These are phyloP conservation scores for Drosophila orena DNA, from an alignment of 1,140 invertebrate species.

Conservation along the genomic window DNA sequence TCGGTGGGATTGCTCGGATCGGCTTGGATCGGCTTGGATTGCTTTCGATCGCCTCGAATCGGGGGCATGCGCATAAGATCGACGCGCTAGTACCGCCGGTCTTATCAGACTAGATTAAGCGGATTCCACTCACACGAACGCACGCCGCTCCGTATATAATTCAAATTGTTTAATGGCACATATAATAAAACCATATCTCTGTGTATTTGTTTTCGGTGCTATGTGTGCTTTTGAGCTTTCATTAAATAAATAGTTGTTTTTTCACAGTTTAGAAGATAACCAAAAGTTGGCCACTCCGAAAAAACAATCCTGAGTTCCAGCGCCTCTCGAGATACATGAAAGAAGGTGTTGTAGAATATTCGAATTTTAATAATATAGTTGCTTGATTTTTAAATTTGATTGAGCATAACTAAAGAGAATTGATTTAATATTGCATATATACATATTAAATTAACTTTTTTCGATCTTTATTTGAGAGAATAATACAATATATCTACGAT, in stretches of 20 bases:
- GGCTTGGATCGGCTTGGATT: conserved; percentile 44
- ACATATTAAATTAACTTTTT: no score
- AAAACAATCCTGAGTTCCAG: not conserved
- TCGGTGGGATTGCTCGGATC: conserved; percentile 44
- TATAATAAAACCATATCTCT: conserved; percentile 37
- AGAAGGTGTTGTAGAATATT: no score
- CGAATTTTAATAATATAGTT: not conserved
- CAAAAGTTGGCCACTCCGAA: conserved; percentile 7
- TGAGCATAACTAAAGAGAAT: no score
- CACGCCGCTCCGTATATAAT: conserved; percentile 3
- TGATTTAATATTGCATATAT: no score
- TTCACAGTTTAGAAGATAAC: conserved; percentile 37
- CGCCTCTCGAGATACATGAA: not conserved
- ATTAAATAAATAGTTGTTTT: conserved; percentile 57
- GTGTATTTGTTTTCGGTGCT: conserved; percentile 27
- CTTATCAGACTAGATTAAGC: conserved; percentile 69
- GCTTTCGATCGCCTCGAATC: conserved; percentile 39
- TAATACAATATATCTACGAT: no score
- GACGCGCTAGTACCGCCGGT: conserved; percentile 7
- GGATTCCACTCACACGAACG: conserved; percentile 20
- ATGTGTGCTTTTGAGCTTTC: conserved; percentile 37
- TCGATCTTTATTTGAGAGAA: no score
- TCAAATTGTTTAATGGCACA: conserved; percentile 71
- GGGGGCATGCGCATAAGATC: conserved; percentile 51
- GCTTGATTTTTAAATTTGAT: no score